Base-by-base conservation (phyloP, 2,888 invertebrate species). In the Rhogogaster chlorosoma region DNA sequence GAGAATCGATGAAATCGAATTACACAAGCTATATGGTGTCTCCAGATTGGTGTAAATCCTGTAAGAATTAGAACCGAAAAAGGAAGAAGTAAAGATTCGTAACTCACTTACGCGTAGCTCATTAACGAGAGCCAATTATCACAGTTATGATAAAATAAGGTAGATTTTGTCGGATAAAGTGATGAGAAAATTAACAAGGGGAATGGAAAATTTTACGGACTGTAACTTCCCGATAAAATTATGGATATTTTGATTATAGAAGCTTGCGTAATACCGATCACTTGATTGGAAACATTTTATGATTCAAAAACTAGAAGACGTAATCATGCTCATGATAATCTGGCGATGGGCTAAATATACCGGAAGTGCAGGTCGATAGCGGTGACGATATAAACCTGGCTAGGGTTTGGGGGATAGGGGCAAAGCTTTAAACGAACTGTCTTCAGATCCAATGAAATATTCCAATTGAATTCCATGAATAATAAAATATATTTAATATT, bases 401-500 rank as follows among this genome's bases (percentile, higher is more conserved):
- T 26, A 38, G 18, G 29, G 32, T 29, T 18, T 15, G 32, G 77
- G n/a, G 32, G 32, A 32, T 12, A 22, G 26, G 61, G 61, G 80
- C 7, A 61, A 61, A 61, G 32, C 22, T 26, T 1, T n/a, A 3
- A 36, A 29, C 77, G 77, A 32, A 38, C 36, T 80, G 36, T 22
- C 61, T 61, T 64, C 6, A 22, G 80, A 80, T 80, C 1, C 64
- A 36, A 42, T 80, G n/a, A 80, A 80, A 38, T 61, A 80, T 80
- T 80, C 42, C 42, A 64, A 80, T 32, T 61, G 64, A 38, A 80
- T 61, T 80, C 64, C 80, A 42, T 80, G 80, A 80, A 80, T 80
- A 80, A 80, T 80, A 80, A 80, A 80, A 73, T 73, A 57, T 78
- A 57, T 78, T 80, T 61, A 61, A 61, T 61, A 80, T 80, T 61